These are phyloP conservation scores for Pseudomyrmex sp. DNA, from an alignment of 1,140 invertebrate genomes.

Conservation along the genomic window DNA sequence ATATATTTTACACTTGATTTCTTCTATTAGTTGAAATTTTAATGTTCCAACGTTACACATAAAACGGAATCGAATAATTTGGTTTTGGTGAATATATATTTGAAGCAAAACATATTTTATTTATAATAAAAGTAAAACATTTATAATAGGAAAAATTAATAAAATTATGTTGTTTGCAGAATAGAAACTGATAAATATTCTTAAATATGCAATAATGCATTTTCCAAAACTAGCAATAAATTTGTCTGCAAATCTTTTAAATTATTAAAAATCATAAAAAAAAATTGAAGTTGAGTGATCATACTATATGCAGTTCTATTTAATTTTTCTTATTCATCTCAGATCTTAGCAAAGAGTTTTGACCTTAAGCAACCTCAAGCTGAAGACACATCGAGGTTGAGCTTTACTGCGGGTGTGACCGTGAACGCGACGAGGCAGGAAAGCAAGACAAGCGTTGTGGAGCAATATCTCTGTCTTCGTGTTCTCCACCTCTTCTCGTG, in stretches of 20 bases:
- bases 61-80: too few relatives aligned
- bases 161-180: neutral
- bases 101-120: too few relatives aligned
- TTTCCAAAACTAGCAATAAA: neutral
- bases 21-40: neutral
- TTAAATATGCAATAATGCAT: neutral
- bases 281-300: too few relatives aligned
- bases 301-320: neutral
- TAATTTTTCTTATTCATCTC: neutral
- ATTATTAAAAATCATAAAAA: neutral
- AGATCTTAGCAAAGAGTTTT: neutral
- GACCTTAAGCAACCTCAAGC: conserved; percentile 10
- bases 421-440: conserved; percentile 82
- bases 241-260: neutral
- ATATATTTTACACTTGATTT: neutral
- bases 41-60: too few relatives aligned
- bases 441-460: conserved; percentile 82
- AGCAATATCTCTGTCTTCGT: conserved; percentile 78
- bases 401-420: conserved; percentile 82
- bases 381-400: conserved; percentile 66
- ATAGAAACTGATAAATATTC: neutral
- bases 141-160: too few relatives aligned
- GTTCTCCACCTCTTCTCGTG: conserved; percentile 64
- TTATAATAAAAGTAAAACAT: neutral
- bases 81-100: too few relatives aligned